Conservation (phyloP, 2,888 invertebrate genomes). For the Lasioglossum oenotherae region DNA sequence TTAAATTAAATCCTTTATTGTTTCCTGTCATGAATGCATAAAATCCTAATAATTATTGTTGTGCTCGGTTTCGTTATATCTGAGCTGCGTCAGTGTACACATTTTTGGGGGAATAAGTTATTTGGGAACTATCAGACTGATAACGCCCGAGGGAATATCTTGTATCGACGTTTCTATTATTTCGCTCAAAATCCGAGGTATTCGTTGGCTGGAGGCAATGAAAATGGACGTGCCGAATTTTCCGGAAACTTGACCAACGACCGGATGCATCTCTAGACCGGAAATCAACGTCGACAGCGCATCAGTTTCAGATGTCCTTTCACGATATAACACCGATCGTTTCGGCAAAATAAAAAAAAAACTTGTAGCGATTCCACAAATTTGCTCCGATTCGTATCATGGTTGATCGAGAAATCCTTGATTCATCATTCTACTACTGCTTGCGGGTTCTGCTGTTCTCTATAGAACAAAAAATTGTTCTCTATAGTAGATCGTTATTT, state of each 20-base stretch:
- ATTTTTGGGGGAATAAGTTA: background rate
- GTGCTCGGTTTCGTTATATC: background rate
- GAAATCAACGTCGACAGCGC: constrained; percentile 49
- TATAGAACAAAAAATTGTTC: no score
- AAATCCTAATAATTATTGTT: background rate
- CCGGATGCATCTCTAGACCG: constrained; percentile 33
- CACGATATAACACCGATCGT: constrained; percentile 42
- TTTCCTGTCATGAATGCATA: background rate
- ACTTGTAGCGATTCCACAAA: background rate
- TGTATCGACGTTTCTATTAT: constrained; percentile 67
- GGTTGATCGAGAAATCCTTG: background rate
- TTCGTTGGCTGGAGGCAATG: constrained; percentile 48
- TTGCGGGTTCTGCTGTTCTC: background rate
- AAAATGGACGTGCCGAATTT: constrained; percentile 62
- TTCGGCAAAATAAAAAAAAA: constrained; percentile 5
- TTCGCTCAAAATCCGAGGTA: constrained; percentile 56
- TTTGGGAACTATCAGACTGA: constrained; percentile 14
- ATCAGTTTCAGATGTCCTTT: constrained; percentile 54
- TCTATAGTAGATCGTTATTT: no score
- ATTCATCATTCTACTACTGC: background rate
- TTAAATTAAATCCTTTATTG: no score
- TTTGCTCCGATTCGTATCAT: background rate
- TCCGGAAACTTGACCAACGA: constrained; percentile 54
- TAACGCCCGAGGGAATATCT: constrained; percentile 22
- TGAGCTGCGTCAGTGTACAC: background rate